Evolutionary conservation across 2,797 vertebrate genomes (phyloP), one percentile per base, ranked within the genome.

Genomic region (Falco novaeseelandiae): DNA sequence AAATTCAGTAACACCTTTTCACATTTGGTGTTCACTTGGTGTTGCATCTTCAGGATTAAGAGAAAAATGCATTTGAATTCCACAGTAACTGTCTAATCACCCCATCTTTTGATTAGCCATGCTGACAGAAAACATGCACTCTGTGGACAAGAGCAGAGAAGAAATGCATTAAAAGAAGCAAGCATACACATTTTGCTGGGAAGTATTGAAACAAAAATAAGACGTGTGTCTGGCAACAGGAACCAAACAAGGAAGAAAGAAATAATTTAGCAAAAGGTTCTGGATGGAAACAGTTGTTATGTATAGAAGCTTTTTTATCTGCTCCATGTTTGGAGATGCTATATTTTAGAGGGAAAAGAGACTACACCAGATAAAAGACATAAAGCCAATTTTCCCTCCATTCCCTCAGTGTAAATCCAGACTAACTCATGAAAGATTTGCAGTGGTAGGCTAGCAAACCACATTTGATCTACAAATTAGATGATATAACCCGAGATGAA

Each of bases 361-460:
- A 65, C 83, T 72, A 49, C 51, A 62, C 3, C 9, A 61, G 19
- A 25, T 38, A 81, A 93, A 27, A 79, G 46, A 4, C 46, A 58
- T 9, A 42, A 87, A 93, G 74, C 27, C 73, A 94, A 63, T 90
- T 85, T 93, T 73, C 16, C 32, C 32, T 85, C 30, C 30, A 62
- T 85, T 84, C n/a, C 25, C 30, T 87, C 51, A 10, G 27, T 0
- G 1, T 80, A 96, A 83, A 95, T 87, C 38, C 63, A 84, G 34
- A 79, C 21, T 48, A 90, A 55, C 16, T 87, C 62, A 77, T 71
- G 62, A 80, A 90, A 90, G 62, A 90, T 85, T 95, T 93, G 87
- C 70, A 52, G 25, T 36, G 5, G 25, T 36, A 70, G 46, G 40
- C 63, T 92, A 22, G 23, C 0, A 4, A 92, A 46, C 44, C 80